Conservation (phyloP, 2,113 vertebrate species). For the Callithrix jacchus region DNA sequence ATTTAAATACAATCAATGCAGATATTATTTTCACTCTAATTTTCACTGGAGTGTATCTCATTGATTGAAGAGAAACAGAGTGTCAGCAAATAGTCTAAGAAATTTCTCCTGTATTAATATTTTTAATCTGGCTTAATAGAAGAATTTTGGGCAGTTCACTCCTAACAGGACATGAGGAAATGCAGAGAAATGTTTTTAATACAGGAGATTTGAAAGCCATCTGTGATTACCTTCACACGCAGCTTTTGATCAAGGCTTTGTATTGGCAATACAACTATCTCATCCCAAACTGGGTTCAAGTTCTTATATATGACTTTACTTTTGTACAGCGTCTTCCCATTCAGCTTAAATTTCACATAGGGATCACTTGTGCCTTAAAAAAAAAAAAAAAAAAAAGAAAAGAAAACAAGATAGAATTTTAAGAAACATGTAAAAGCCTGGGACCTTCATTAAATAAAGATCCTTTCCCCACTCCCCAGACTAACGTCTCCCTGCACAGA, state of each 20-base stretch:
- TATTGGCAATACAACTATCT: conserved; percentile 91
- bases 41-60: conserved; percentile 1
- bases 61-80: conserved; percentile 61
- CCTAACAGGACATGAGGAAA: conserved; percentile 4
- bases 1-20: conserved; percentile 72
- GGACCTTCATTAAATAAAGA: neutral
- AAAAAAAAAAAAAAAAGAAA: conserved; percentile 57
- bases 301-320: conserved; percentile 96
- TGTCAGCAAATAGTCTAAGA: conserved; percentile 56
- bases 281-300: conserved; percentile 95
- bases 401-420: neutral
- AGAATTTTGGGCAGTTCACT: neutral
- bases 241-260: conserved; percentile 90
- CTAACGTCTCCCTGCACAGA: neutral
- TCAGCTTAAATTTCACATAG: conserved; percentile 96
- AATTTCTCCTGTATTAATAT: neutral
- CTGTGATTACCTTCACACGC: conserved; percentile 88
- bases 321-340: conserved; percentile 96
- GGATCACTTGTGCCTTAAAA: conserved; percentile 94
- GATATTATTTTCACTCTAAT: conserved; percentile 65
- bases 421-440: neutral
- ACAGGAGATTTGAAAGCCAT: neutral
- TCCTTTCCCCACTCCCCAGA: neutral
- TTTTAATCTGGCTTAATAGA: neutral
- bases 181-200: neutral